Conservation (phyloP, 2,113 vertebrate species). For the Maccullochella peelii region DNA sequence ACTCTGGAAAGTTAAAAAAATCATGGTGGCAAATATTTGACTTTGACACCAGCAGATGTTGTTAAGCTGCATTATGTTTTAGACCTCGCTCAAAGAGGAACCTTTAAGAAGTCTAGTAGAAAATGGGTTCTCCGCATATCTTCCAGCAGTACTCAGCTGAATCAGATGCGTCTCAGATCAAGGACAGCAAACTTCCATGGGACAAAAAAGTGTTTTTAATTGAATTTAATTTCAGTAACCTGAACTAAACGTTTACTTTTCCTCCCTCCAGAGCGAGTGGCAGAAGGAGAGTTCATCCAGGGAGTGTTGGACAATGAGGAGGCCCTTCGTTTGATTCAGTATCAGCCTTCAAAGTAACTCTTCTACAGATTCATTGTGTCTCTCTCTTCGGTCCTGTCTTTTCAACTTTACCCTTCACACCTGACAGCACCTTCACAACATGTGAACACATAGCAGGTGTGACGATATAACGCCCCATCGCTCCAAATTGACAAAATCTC, state of each 20-base stretch:
- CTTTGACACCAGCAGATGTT: too few relatives aligned
- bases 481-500: constrained; percentile 14
- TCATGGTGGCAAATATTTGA: too few relatives aligned
- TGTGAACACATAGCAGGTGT: background rate
- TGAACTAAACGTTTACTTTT: background rate
- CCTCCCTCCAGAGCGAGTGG: constrained; percentile 67
- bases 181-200: background rate
- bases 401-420: constrained; percentile 10
- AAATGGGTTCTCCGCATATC: too few relatives aligned
- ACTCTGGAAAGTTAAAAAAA: too few relatives aligned
- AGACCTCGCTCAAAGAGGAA: too few relatives aligned
- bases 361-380: background rate
- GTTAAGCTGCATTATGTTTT: too few relatives aligned
- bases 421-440: background rate
- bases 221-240: background rate
- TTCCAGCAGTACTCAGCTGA: background rate
- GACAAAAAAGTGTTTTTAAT: background rate
- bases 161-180: background rate
- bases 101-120: too few relatives aligned
- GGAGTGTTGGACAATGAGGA: constrained; percentile 70
- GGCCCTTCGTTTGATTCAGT: constrained; percentile 80
- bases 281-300: constrained; percentile 80
- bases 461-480: background rate
- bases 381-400: background rate
- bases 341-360: constrained; percentile 60